Evolutionary conservation across 2,797 vertebrate species (phyloP).

Genomic region (Pteronotus mesoamericanus): DNA sequence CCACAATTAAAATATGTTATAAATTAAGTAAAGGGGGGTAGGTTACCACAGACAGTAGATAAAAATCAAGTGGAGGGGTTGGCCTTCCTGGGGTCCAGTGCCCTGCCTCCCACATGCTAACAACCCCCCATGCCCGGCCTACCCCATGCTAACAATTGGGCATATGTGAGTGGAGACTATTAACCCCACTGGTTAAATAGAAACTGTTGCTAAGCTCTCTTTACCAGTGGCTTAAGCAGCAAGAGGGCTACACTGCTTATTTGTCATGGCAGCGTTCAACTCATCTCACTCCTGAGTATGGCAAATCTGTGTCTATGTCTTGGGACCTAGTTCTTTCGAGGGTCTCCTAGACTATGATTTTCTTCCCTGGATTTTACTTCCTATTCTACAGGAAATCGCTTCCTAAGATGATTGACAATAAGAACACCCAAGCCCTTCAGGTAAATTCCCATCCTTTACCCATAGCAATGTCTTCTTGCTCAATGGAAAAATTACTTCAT

Average conservation of each 20-base stretch:
- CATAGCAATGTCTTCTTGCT: not conserved
- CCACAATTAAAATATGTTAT: not conserved
- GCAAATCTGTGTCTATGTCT: not conserved
- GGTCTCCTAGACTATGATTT: not conserved
- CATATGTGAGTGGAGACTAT: not conserved
- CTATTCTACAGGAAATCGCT: not conserved
- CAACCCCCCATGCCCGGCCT: not conserved
- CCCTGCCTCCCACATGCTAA: no score
- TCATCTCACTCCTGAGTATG: not conserved
- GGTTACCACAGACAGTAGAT: not conserved
- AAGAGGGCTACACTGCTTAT: not conserved
- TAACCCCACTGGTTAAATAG: not conserved
- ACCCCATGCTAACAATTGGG: not conserved
- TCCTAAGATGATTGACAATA: not conserved
- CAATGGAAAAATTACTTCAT: not conserved
- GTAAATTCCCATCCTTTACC: not conserved
- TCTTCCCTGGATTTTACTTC: not conserved
- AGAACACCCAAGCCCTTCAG: not conserved
- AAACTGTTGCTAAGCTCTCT: not conserved
- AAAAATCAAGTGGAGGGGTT: not conserved
- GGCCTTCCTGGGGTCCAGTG: not conserved
- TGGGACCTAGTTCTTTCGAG: not conserved
- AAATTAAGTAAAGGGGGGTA: not conserved
- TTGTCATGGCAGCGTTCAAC: not conserved
- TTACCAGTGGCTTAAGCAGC: not conserved